A percentile compares a stretch with the other conserved stretches of the same genome.
phyloP scores from a whole-genome alignment of 2,888 invertebrate genomes.

The Polia nebulosa region DNA sequence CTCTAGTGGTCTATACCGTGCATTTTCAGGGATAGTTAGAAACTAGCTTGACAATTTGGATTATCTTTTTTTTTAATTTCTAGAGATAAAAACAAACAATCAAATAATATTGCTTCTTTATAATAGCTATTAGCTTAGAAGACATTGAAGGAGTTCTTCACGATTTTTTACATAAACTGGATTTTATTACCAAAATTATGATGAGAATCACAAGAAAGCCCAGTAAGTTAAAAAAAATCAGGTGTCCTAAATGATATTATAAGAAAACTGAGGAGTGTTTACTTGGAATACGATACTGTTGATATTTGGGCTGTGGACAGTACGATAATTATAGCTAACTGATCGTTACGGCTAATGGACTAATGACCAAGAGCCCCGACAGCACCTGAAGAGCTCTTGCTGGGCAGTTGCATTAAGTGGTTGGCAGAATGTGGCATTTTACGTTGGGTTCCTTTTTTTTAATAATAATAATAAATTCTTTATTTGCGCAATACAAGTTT shows the following conservation, averaged over 20 bases:
- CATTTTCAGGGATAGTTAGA: not conserved
- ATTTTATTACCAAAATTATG: too few species aligned
- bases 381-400: constrained; percentile 30
- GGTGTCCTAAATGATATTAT: not conserved
- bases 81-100: too few species aligned
- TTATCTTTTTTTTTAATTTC: too few species aligned
- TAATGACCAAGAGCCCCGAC: constrained; percentile 20
- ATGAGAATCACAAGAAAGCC: too few species aligned
- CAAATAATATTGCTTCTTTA: too few species aligned
- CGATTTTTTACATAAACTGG: too few species aligned
- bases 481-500: too few species aligned
- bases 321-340: not conserved
- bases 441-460: too few species aligned
- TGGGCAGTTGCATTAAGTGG: constrained; percentile 15
- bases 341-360: constrained; percentile 33
- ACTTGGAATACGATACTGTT: not conserved
- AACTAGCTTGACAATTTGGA: not conserved
- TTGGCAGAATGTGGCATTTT: not conserved
- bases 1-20: not conserved
- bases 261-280: not conserved
- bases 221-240: not conserved
- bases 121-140: too few species aligned
- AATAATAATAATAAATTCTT: too few species aligned
- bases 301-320: constrained; percentile 5
- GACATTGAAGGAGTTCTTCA: too few species aligned